These are phyloP conservation scores for Myotis daubentonii DNA, from an alignment of 2,797 vertebrate species.

Conservation along the genomic window DNA sequence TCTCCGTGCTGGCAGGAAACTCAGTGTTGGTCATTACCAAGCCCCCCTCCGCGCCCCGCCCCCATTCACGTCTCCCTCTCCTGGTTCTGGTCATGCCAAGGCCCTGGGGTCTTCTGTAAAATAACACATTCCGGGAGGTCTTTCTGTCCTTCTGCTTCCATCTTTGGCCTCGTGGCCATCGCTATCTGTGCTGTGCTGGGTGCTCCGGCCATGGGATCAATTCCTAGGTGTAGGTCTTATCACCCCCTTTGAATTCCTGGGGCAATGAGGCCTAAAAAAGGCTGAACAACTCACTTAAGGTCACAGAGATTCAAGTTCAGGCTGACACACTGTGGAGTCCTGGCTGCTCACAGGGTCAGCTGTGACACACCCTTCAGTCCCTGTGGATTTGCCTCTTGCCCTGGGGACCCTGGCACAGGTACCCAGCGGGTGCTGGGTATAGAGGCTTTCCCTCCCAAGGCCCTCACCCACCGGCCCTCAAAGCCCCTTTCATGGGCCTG, in stretches of 20 bases:
- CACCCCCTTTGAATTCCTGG: neutral
- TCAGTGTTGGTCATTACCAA: neutral
- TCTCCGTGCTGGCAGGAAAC: neutral
- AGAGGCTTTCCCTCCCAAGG: neutral
- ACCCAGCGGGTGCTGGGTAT: neutral
- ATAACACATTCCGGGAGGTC: neutral
- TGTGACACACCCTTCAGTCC: neutral
- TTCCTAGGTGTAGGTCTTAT: neutral
- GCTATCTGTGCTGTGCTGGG: fast-evolving
- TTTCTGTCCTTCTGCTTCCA: neutral
- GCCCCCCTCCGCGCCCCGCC: no score
- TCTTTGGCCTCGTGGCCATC: neutral
- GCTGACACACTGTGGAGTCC: neutral
- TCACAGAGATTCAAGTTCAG: neutral
- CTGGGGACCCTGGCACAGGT: slow-evolving; percentile 5
- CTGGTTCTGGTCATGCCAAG: neutral
- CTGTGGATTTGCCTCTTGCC: neutral
- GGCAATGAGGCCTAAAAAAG: neutral
- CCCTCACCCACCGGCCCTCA: slow-evolving; percentile 36
- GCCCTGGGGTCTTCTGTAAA: neutral
- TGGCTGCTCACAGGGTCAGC: neutral
- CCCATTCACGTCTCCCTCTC: no score
- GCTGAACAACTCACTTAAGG: neutral
- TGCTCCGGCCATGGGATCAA: neutral
- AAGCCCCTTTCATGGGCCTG: slow-evolving; percentile 70